These are phyloP conservation scores for Pelodiscus sinensis DNA, from an alignment of 2,113 vertebrate genomes.

Conservation along the genomic window DNA sequence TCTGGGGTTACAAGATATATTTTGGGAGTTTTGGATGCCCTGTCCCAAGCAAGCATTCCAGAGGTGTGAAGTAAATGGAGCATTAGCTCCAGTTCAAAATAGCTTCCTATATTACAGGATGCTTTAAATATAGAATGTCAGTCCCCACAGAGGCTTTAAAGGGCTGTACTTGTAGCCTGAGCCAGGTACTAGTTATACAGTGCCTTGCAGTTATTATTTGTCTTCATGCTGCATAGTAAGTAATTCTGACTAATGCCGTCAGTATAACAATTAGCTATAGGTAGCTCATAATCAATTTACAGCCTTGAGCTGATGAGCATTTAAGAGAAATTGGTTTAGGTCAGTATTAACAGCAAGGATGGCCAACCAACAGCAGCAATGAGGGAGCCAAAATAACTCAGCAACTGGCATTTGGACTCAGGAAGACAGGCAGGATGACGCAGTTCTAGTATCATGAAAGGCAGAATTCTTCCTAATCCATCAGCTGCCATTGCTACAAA, in stretches of 20 bases:
- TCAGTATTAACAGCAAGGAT: constrained; percentile 12
- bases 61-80: constrained; percentile 69
- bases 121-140: constrained; percentile 71
- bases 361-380: neutral
- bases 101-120: constrained; percentile 68
- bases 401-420: constrained; percentile 32
- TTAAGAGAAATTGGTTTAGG: constrained; percentile 2
- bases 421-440: constrained; percentile 14
- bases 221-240: constrained; percentile 1
- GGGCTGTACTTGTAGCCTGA: neutral
- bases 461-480: constrained; percentile 40
- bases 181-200: constrained; percentile 35
- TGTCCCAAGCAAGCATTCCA: constrained; percentile 70
- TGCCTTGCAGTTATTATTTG: neutral
- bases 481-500: constrained; percentile 64
- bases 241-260: neutral
- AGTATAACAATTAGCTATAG: constrained; percentile 1
- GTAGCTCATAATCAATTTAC: neutral
- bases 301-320: neutral
- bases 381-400: constrained; percentile 32
- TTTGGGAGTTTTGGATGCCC: constrained; percentile 69
- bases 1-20: constrained; percentile 70
- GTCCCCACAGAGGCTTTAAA: constrained; percentile 27
- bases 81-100: constrained; percentile 70
- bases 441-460: neutral